Conservation (phyloP, 2,797 vertebrate genomes). For the Discoglossus pictus region DNA sequence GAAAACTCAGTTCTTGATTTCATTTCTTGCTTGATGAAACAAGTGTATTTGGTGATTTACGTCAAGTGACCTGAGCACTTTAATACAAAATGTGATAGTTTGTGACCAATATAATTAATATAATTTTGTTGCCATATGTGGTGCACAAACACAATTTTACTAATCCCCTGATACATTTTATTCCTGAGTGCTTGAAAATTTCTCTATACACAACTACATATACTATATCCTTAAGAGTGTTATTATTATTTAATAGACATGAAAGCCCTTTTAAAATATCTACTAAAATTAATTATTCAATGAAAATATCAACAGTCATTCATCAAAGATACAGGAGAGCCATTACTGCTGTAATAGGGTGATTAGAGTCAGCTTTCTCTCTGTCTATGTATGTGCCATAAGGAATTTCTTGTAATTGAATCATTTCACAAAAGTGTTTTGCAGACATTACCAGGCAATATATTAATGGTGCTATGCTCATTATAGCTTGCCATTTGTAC, state of each 20-base stretch:
- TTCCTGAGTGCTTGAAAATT: neutral
- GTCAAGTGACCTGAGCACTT: no score
- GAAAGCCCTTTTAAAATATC: constrained; percentile 12
- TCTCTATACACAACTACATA: neutral
- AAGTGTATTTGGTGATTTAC: no score
- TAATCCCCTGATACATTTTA: no score
- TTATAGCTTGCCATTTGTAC: neutral
- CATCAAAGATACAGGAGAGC: neutral
- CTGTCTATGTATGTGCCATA: neutral
- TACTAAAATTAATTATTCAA: constrained; percentile 22
- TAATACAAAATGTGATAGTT: no score
- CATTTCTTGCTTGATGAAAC: no score
- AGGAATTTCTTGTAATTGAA: neutral
- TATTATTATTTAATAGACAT: constrained; percentile 20
- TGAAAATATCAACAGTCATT: constrained; percentile 22
- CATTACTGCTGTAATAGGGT: neutral
- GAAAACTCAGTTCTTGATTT: no score
- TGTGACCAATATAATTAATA: no score
- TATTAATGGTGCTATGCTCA: neutral
- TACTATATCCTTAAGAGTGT: neutral
- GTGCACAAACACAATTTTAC: no score
- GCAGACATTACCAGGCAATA: neutral
- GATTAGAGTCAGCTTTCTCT: constrained; percentile 14
- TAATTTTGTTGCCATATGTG: no score
- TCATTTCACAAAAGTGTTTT: constrained; percentile 5